Evolutionary conservation across 2,888 invertebrate species (phyloP), one percentile per base, ranked within the genome.

Genomic region (Dolomedes plantarius): DNA sequence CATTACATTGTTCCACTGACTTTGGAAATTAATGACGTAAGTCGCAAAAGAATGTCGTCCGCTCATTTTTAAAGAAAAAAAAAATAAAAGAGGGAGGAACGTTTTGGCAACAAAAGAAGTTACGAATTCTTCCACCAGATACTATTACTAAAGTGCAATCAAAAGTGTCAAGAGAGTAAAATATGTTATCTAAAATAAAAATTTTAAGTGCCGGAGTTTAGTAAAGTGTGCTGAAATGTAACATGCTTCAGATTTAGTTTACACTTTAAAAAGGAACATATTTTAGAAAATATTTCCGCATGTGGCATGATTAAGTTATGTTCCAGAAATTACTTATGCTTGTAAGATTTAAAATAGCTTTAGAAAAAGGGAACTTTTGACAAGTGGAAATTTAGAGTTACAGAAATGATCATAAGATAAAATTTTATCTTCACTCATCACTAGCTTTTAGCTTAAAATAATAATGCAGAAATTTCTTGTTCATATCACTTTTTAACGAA

Each of bases 21-120:
- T 72, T 0, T 19, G 19, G n/a, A 72, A 72, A 56, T 72, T 50
- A 72, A 50, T 72, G 50, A 65, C 65, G 65, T 65, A 65, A 65
- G 65, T 31, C 65, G 65, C 23, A 2, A 23, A 56, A 56, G 56
- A 56, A 56, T 56, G 56, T 56, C 56, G 23, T 23, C 6, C 23
- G 56, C 56, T 56, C 11, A 56, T 56, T 56, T 56, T 56, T 23
- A 56, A 56, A 56, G 56, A 11, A 23, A 23, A 16, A 56, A 23
- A 56, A 23, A 19, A n/a, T n/a, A n/a, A n/a, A n/a, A 16, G 23
- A 1, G 23, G 6, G 16, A n/a, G 16, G 9, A n/a, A n/a, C n/a
- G 16, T 56, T 56, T 56, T 23, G 46, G 56, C 23, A 56, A 56
- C 56, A 56, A 56, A 56, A 56, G 56, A 56, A 56, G 56, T 23